Evolutionary conservation across 2,797 vertebrate genomes (phyloP), one percentile per base, ranked within the genome.

Genomic region (Sebastiscus albofasciatus): DNA sequence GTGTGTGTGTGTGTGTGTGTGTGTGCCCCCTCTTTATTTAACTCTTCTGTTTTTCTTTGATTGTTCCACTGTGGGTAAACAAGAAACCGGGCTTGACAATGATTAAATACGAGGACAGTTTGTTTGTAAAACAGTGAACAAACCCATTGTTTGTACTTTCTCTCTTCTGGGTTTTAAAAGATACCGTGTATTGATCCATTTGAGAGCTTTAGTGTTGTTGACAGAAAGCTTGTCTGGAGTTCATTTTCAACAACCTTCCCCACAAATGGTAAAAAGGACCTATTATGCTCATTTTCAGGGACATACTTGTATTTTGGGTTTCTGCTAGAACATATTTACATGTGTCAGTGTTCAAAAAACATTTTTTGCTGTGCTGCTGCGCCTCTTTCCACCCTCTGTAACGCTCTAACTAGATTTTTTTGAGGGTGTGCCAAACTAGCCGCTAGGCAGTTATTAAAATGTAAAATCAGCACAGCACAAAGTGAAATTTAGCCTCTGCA

Each of bases 171-270:
- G 46, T 69, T 80, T 59, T 78, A 64, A 61, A 83, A 66, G 42
- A 69, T 61, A 65, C 14, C 58, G 20, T 26, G 33, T 9, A 81
- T 76, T 60, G 76, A 88, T 84, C 75, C 29, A 24, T 74, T 69
- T 61, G n/a, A 76, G n/a, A 12, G 31, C 26, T 55, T 79, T 20
- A 8, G 14, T 62, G 74, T 58, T 76, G 24, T 8, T n/a, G 13
- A 64, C 58, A 1, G 36, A 65, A 72, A 46, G 55, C n/a, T 27
- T 34, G 60, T 60, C 77, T 77, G 18, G 59, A 83, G 77, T 87
- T 89, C 31, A 89, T 89, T 79, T 90, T 85, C 74, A 82, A 84
- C 80, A 71, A 22, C 22, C 61, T 27, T 65, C 22, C 27, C 14
- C 8, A 72, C 65, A 36, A 64, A 14, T 42, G 68, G 75, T 66